These are phyloP conservation scores for Labroides dimidiatus DNA, from an alignment of 2,797 vertebrate species.

Conservation along the genomic window DNA sequence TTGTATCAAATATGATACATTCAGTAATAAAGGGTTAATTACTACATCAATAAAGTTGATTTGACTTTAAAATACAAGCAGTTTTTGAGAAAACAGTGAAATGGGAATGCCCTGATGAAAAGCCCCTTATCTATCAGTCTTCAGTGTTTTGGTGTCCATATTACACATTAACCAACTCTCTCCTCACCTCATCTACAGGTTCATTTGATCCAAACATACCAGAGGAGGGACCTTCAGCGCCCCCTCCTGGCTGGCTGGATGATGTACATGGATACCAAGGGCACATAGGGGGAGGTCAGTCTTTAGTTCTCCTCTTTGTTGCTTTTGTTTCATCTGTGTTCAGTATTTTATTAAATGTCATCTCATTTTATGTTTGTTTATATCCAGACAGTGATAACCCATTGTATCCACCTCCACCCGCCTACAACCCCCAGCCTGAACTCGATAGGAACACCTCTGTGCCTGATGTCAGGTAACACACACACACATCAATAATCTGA, in stretches of 20 bases:
- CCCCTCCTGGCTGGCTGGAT: slow-evolving; percentile 81
- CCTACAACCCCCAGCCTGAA: slow-evolving; percentile 74
- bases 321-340: no score
- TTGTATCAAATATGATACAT: no score
- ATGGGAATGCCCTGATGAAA: no score
- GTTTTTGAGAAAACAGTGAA: no score
- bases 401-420: slow-evolving; percentile 75
- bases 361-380: slow-evolving; percentile 12
- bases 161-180: background rate
- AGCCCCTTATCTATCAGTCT: no score
- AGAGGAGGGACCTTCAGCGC: slow-evolving; percentile 73
- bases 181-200: slow-evolving; percentile 52
- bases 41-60: no score
- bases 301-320: background rate
- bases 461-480: slow-evolving; percentile 78
- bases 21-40: no score
- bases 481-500: background rate
- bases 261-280: slow-evolving; percentile 66
- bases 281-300: slow-evolving; percentile 62
- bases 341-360: no score
- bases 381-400: slow-evolving; percentile 58
- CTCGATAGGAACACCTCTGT: slow-evolving; percentile 78
- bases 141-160: no score
- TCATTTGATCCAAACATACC: slow-evolving; percentile 76
- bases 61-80: no score